Evolutionary conservation across 2,113 vertebrate genomes (phyloP).

Genomic region (Passer domesticus): DNA sequence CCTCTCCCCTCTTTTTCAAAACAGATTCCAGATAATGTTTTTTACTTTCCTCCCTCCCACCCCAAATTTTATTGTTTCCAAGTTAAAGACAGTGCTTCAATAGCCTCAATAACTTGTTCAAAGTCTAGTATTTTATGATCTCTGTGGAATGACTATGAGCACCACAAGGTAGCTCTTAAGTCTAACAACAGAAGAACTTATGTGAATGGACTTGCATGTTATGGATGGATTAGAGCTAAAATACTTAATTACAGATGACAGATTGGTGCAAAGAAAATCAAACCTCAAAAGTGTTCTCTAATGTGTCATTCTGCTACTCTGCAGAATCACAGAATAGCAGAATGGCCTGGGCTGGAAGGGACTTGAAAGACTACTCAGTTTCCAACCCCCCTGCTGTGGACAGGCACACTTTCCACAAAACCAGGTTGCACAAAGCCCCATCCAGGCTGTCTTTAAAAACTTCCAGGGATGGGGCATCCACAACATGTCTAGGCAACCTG

Average conservation of each 20-base stretch:
- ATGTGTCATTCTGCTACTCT: neutral
- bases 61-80: neutral
- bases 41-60: neutral
- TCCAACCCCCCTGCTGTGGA: neutral
- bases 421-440: neutral
- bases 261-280: neutral
- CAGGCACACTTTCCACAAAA: neutral
- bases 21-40: neutral
- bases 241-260: neutral
- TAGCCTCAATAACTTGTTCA: neutral
- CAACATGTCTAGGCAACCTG: neutral
- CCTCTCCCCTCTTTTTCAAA: fast-evolving
- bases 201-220: neutral
- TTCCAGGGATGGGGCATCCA: neutral
- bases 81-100: neutral
- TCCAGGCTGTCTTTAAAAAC: neutral
- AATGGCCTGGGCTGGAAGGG: neutral
- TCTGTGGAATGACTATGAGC: neutral
- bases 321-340: neutral
- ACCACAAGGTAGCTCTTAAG: neutral
- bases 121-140: neutral
- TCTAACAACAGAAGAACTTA: neutral
- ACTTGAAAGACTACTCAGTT: neutral
- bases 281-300: neutral
- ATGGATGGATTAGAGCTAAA: neutral